phyloP scores from a whole-genome alignment of 2,888 invertebrate species.

The Germaria angustata region DNA sequence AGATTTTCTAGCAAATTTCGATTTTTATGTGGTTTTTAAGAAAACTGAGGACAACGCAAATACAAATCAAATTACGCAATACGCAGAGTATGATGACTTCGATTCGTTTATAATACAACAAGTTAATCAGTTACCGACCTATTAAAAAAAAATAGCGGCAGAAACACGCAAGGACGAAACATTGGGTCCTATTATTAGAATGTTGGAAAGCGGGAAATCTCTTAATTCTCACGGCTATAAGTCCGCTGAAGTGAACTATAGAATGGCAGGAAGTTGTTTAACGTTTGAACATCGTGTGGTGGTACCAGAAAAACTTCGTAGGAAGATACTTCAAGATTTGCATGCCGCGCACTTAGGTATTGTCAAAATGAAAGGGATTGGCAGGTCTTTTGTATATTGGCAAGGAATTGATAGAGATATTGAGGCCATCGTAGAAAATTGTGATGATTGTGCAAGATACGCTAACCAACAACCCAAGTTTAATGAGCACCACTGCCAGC shows the following conservation, averaged over 20 bases:
- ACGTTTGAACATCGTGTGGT: too few species aligned
- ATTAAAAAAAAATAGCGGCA: too few species aligned
- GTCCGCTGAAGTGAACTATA: background rate
- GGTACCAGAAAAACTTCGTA: background rate
- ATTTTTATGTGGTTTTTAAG: background rate
- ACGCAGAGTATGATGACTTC: background rate
- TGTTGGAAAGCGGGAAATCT: too few species aligned
- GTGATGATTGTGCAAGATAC: slow-evolving; percentile 17
- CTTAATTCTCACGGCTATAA: background rate
- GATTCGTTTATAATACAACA: too few species aligned
- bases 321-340: background rate
- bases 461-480: background rate
- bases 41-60: background rate
- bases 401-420: too few species aligned
- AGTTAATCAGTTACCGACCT: too few species aligned
- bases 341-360: background rate
- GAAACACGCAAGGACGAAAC: too few species aligned
- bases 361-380: slow-evolving; percentile 4
- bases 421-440: too few species aligned
- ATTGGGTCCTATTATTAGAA: too few species aligned
- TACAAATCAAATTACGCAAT: background rate
- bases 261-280: background rate
- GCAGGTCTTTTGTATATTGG: background rate
- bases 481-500: background rate
- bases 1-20: slow-evolving; percentile 42